phyloP scores from a whole-genome alignment of 1,140 invertebrate species.

The Brachionus asplanchnoidis region DNA sequence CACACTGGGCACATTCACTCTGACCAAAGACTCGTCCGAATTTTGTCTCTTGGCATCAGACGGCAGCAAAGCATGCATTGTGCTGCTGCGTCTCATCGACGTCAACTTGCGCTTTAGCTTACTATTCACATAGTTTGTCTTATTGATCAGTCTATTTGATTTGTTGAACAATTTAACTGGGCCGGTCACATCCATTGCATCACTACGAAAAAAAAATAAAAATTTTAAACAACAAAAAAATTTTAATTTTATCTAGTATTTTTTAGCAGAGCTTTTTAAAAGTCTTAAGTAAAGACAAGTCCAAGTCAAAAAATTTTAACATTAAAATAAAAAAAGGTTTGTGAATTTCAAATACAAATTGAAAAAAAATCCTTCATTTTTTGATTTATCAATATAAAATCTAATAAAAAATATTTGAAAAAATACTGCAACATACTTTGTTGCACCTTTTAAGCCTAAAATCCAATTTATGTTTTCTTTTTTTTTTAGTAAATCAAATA shows the following conservation, averaged over 20 bases:
- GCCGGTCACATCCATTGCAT: neutral
- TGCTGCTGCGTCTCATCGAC: constrained; percentile 35
- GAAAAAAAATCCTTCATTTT: too few relatives aligned
- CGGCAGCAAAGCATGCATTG: constrained; percentile 6
- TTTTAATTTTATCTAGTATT: neutral
- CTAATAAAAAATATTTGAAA: too few relatives aligned
- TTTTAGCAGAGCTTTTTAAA: neutral
- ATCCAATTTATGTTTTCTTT: too few relatives aligned
- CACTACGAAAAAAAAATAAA: neutral
- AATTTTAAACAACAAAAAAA: neutral
- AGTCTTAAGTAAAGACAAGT: too few relatives aligned
- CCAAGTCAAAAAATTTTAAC: too few relatives aligned
- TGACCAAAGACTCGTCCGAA: neutral
- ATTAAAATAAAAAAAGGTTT: too few relatives aligned
- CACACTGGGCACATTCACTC: neutral
- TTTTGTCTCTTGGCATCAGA: neutral
- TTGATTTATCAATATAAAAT: too few relatives aligned
- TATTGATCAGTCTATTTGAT: neutral
- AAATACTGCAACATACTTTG: too few relatives aligned
- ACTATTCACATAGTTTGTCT: constrained; percentile 32
- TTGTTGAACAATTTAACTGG: neutral
- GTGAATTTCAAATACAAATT: too few relatives aligned
- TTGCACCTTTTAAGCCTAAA: too few relatives aligned
- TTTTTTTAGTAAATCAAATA: too few relatives aligned
- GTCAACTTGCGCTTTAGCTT: constrained; percentile 2